Base-by-base conservation (phyloP, 2,797 vertebrate genomes). In the Hydrocynus forskahlii region DNA sequence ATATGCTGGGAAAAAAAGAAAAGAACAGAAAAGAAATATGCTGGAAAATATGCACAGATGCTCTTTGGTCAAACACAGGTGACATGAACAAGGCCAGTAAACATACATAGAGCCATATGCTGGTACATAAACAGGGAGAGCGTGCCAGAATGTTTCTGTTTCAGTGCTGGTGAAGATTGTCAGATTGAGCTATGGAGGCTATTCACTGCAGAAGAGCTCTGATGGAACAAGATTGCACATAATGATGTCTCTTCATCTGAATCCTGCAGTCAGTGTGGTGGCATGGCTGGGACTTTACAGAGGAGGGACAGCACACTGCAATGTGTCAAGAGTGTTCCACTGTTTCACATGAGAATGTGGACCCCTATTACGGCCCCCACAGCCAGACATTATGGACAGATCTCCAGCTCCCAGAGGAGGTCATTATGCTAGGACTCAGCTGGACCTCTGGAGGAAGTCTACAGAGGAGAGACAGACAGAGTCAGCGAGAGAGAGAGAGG, bases 371-470 rank as follows among this genome's bases (percentile, higher is more conserved):
- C 40, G 72, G 87, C 82, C 80, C 63, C 60, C 88, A 87, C 87
- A 88, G 88, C 80, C 38, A 75, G 76, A 82, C 87, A 87, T 80
- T 86, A 89, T 87, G 91, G 90, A 91, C 86, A 68, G 82, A 64
- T 87, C 88, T 86, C 81, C 79, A 70, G 88, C 89, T 93, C 93
- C 91, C 94, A 2, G 84, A 92, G 94, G 93, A 91, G 90, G 92
- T 94, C 93, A 93, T 94, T 94, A 94, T 82, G 86, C 88, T 77
- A 77, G 87, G 89, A 89, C 92, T 91, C 90, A 93, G 88, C 85
- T 69, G 77, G 78, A 85, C 74, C 80, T 78, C 79, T 79, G 50
- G 52, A 82, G 77, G 79, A 76, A 66, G 60, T 80, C 80, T 76
- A 62, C 75, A 69, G 75, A 83, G 69, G 66, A 70, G 16, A 75